Evolutionary conservation across 2,113 vertebrate species (phyloP), one percentile per base, ranked within the genome.

Genomic region (Corythornis vintsioides): DNA sequence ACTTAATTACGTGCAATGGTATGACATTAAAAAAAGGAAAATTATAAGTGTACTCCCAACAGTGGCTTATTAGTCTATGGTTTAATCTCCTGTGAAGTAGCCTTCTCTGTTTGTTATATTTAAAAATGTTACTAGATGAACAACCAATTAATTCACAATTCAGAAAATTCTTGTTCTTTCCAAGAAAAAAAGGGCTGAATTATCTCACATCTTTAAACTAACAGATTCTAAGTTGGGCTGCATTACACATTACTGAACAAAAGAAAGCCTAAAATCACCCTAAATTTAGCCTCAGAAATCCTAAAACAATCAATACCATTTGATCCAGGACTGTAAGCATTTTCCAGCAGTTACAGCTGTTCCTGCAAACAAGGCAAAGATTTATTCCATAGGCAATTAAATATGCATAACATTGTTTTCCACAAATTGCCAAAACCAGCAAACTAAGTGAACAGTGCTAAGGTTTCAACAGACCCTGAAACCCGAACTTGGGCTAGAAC

Each of bases 351-450:
- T 85, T 89, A 81, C 71, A 93, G 77, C 75, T 94, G 70, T 74
- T 89, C 78, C 72, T 72, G 83, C 43, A 95, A 94, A 89, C 59
- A 89, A 86, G 83, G 35, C 55, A 67, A 91, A 93, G 71, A 88
- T 94, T 94, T 90, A 91, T 64, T 88, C 71, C 93, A 53, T 56
- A 85, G 83, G 89, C 83, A 89, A 87, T 93, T 91, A 92, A 92
- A 74, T 18, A 53, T 0, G 2, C 66, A 82, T 90, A 86, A 82
- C 33, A 65, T 45, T 90, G 86, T 78, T 82, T 57, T 65, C 61
- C 52, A 29, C 29, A 19, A 42, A 53, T 94, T 92, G 88, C 61
- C 81, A 93, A 92, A 38, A 93, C 84, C n/a, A 66, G 86, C 50
- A 72, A 78, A 88, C 25, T 76, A 31, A 17, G 0, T 55, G 40